These are phyloP conservation scores for Odontothrips loti DNA, from an alignment of 2,888 invertebrate genomes.

Conservation along the genomic window DNA sequence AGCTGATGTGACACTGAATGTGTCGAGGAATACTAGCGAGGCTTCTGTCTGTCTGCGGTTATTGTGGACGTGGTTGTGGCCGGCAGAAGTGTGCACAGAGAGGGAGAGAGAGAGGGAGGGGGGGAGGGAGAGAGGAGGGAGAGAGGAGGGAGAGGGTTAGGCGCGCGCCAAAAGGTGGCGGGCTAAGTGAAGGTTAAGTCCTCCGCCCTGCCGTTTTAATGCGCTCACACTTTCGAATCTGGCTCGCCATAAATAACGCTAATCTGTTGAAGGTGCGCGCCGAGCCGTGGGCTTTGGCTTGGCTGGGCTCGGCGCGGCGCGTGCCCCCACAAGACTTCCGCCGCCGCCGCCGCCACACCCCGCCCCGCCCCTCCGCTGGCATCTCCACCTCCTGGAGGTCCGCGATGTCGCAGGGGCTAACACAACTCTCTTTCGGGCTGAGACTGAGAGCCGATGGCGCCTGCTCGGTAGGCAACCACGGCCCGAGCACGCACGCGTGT, in stretches of 20 bases:
- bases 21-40: too few species aligned
- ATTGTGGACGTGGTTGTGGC: too few species aligned
- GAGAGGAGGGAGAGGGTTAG: background rate
- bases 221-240: slow-evolving; percentile 2
- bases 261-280: background rate
- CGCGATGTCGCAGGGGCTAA: too few species aligned
- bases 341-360: background rate
- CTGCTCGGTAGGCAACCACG: too few species aligned
- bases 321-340: background rate
- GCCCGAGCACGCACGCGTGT: too few species aligned
- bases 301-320: background rate
- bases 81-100: too few species aligned
- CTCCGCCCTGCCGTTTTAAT: background rate
- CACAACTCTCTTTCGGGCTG: too few species aligned
- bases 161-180: too few species aligned
- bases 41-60: too few species aligned
- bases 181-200: slow-evolving; percentile 14
- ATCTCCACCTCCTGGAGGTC: too few species aligned
- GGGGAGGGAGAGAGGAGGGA: background rate
- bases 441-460: too few species aligned
- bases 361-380: background rate
- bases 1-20: too few species aligned
- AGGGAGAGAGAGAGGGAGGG: background rate
- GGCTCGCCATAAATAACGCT: background rate
- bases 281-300: background rate